phyloP scores from a whole-genome alignment of 2,113 vertebrate genomes.

The Nothocercus julius region DNA sequence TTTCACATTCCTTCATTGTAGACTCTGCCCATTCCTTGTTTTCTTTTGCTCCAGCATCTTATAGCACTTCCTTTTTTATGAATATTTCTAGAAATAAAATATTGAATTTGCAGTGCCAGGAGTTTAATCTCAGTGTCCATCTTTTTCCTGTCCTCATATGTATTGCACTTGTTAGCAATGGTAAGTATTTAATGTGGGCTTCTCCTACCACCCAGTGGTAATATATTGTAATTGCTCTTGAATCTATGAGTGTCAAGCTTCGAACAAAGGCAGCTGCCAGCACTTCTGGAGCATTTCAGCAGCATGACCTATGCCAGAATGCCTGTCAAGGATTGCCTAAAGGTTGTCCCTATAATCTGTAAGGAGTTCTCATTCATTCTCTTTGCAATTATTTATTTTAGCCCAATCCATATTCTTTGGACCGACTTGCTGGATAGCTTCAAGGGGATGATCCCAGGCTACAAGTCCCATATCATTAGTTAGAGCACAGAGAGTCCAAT shows the following conservation, averaged over 20 bases:
- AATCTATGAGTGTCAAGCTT: too few relatives aligned
- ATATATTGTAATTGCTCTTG: neutral
- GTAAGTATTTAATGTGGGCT: neutral
- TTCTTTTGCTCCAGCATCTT: neutral
- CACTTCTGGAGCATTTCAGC: neutral
- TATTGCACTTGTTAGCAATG: neutral
- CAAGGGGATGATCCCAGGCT: neutral
- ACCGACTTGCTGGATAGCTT: neutral
- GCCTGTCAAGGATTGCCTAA: neutral
- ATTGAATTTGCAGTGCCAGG: neutral
- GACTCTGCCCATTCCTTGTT: neutral
- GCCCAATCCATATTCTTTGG: neutral
- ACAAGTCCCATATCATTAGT: neutral
- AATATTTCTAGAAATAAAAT: neutral
- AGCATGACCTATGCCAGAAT: neutral
- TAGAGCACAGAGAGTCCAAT: neutral
- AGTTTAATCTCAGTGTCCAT: neutral
- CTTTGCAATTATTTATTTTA: neutral
- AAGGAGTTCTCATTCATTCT: neutral
- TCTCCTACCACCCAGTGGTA: neutral
- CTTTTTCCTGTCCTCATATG: neutral
- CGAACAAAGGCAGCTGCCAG: neutral
- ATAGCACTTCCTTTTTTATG: too few relatives aligned
- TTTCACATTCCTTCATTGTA: too few relatives aligned
- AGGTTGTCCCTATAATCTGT: neutral